A percentile compares a stretch with the other conserved stretches of the same genome.
Evolutionary conservation across 2,888 invertebrate species (phyloP).

Genomic region (Amphiduros pacificus): DNA sequence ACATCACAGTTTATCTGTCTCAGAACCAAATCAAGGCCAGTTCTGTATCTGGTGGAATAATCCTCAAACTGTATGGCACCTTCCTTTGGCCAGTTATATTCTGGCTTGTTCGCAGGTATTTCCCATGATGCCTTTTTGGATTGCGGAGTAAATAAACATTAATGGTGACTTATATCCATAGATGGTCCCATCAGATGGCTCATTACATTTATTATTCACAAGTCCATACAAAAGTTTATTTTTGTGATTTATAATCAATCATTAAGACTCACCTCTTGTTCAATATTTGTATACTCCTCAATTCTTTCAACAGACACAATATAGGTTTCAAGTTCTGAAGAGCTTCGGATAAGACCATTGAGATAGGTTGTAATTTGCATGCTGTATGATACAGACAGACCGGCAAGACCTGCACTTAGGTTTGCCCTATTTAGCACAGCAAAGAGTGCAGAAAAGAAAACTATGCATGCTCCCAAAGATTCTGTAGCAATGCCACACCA

Average conservation of each 20-base stretch:
- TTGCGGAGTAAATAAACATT: no score
- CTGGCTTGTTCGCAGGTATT: conserved; percentile 5
- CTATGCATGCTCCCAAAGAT: conserved; percentile 93
- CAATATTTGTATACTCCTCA: conserved; percentile 1
- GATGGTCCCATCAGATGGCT: no score
- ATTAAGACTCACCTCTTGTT: conserved; percentile 2
- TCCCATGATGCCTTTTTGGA: conserved; percentile 13
- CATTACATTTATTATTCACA: no score
- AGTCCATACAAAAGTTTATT: no score
- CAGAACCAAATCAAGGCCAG: conserved; percentile 52
- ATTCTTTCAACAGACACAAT: conserved; percentile 5
- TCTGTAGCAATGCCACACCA: conserved; percentile 94
- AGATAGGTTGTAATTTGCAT: conserved; percentile 39
- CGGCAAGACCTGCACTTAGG: conserved; percentile 68
- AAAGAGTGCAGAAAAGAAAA: conserved; percentile 90
- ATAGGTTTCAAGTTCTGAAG: conserved; percentile 5
- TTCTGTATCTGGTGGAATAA: conserved; percentile 51
- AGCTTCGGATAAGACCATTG: neutral
- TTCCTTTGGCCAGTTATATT: conserved; percentile 45
- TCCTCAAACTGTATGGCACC: conserved; percentile 47
- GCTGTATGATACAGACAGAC: conserved; percentile 63
- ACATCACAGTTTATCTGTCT: conserved; percentile 45
- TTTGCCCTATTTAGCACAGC: conserved; percentile 77
- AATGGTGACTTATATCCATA: no score
- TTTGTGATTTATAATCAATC: no score